Conservation (phyloP, 2,113 vertebrate species). For the Phalacrocorax pelagicus region DNA sequence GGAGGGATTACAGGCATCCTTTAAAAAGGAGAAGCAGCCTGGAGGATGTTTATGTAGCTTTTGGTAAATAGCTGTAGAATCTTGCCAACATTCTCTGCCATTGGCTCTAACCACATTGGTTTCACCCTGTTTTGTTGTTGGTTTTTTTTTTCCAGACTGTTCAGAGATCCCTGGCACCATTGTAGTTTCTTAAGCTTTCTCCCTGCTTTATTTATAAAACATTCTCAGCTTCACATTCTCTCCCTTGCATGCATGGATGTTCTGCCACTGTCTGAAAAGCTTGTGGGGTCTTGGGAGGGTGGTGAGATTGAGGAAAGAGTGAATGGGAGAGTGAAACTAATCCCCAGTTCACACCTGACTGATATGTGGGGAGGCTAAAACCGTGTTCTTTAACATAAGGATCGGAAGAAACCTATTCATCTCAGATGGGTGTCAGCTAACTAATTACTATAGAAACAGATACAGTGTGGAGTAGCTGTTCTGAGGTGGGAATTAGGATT, state of each 20-base stretch:
- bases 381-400: background rate
- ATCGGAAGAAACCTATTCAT: background rate
- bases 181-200: background rate
- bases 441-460: background rate
- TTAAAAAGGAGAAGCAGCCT: background rate
- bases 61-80: background rate
- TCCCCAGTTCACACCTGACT: background rate
- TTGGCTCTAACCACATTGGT: background rate
- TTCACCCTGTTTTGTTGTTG: background rate
- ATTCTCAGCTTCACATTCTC: background rate
- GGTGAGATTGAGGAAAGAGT: background rate
- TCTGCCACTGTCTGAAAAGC: background rate
- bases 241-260: background rate
- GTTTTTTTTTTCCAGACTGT: background rate
- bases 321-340: accelerated
- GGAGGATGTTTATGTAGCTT: background rate
- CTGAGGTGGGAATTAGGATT: background rate
- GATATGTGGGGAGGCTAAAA: background rate
- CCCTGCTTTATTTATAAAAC: background rate
- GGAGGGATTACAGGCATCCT: background rate
- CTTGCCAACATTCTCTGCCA: background rate
- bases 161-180: background rate
- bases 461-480: background rate
- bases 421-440: background rate
- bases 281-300: background rate